Conservation (phyloP, 2,888 invertebrate species). For the Eucera pruinosa region DNA sequence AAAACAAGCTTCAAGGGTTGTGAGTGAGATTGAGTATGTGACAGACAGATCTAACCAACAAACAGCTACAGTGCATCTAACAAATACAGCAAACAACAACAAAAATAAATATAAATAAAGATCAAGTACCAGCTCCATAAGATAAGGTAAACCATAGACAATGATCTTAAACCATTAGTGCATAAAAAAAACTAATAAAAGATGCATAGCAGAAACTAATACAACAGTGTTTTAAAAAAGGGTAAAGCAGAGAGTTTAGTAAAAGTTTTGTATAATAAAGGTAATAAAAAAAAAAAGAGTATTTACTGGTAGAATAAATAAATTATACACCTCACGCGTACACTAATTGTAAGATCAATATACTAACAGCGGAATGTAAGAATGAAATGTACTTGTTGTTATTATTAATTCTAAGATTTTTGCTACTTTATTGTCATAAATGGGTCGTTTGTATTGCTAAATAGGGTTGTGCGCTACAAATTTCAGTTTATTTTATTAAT, state of each 20-base stretch:
- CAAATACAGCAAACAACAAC: slow-evolving; percentile 84
- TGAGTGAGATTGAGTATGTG: slow-evolving; percentile 83
- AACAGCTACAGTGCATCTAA: slow-evolving; percentile 85
- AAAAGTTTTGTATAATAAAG: slow-evolving; percentile 53
- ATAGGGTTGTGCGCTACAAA: neutral
- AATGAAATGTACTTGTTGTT: slow-evolving; percentile 13
- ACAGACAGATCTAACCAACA: slow-evolving; percentile 84
- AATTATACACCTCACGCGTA: slow-evolving; percentile 1
- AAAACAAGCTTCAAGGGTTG: slow-evolving; percentile 83
- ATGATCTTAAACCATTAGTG: slow-evolving; percentile 71
- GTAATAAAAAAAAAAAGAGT: slow-evolving; percentile 35
- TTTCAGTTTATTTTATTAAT: slow-evolving; percentile 2
- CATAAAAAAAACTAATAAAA: slow-evolving; percentile 63
- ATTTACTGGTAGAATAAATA: slow-evolving; percentile 25
- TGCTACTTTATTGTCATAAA: slow-evolving; percentile 1
- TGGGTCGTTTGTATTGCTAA: slow-evolving; percentile 11
- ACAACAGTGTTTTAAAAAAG: slow-evolving; percentile 60
- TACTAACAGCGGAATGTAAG: slow-evolving; percentile 26
- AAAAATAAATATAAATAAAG: slow-evolving; percentile 84
- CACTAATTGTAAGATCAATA: slow-evolving; percentile 6
- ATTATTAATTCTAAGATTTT: slow-evolving; percentile 7
- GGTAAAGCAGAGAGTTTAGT: slow-evolving; percentile 69
- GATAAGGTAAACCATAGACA: slow-evolving; percentile 73
- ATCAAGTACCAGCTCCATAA: slow-evolving; percentile 77
- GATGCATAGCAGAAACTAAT: slow-evolving; percentile 71